Evolutionary conservation across 2,888 invertebrate genomes (phyloP).

Genomic region (Azorinus chamasolen): DNA sequence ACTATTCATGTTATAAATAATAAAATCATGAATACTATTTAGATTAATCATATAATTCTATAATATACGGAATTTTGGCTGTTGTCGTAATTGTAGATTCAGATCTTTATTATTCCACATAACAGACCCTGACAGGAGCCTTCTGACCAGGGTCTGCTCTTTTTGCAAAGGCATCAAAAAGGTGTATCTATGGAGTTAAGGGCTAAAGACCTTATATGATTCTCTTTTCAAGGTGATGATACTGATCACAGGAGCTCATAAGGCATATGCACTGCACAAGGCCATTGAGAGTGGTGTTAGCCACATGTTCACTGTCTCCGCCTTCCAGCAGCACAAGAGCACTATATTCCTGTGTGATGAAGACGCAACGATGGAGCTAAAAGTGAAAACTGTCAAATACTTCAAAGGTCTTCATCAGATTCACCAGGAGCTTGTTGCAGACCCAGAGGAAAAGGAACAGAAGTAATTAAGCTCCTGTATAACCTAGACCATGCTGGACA

Average conservation of each 20-base stretch:
- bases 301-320: conserved; percentile 99
- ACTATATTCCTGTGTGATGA: conserved; percentile 98
- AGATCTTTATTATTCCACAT: no score
- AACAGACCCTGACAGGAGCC: no score
- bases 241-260: conserved; percentile 98
- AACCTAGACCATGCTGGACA: not conserved
- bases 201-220: not conserved
- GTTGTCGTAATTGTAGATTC: no score
- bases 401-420: conserved; percentile 90
- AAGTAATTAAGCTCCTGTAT: not conserved
- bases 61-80: no score
- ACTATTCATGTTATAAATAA: no score
- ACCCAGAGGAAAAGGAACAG: conserved; percentile 36
- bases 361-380: conserved; percentile 97
- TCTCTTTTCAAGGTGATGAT: conserved; percentile 93
- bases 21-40: no score
- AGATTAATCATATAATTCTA: no score
- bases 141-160: no score
- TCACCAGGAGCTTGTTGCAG: conserved; percentile 83
- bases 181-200: no score
- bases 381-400: conserved; percentile 99
- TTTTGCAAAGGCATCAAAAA: no score
- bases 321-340: conserved; percentile 97
- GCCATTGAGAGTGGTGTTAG: conserved; percentile 99
- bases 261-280: conserved; percentile 98